Percentiles rank a stretch among this genome's conserved stretches.
phyloP scores from a whole-genome alignment of 2,888 invertebrate genomes.

The Coenonympha arcania region DNA sequence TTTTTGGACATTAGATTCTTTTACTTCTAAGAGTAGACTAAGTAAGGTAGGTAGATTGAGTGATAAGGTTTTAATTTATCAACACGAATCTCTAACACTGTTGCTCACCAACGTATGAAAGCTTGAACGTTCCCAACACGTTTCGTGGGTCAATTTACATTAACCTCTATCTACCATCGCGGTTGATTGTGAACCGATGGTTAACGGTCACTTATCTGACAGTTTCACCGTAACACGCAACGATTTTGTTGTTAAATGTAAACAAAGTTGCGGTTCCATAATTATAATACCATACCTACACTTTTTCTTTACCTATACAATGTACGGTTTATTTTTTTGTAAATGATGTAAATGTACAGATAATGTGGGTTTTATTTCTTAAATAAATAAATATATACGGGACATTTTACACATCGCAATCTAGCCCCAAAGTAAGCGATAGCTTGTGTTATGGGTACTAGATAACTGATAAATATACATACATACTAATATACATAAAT shows the following conservation, averaged over 20 bases:
- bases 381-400: too few relatives aligned
- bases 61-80: neutral
- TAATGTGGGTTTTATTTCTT: too few relatives aligned
- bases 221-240: constrained; percentile 52
- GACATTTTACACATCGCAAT: too few relatives aligned
- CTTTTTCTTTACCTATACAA: neutral
- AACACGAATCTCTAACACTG: neutral
- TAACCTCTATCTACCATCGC: constrained; percentile 54
- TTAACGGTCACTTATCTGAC: constrained; percentile 60
- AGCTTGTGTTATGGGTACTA: too few relatives aligned
- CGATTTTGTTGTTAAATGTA: constrained; percentile 18
- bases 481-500: too few relatives aligned
- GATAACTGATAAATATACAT: too few relatives aligned
- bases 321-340: too few relatives aligned
- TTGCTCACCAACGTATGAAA: constrained; percentile 8
- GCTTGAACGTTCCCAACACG: constrained; percentile 24
- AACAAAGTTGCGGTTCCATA: neutral
- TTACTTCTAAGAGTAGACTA: neutral
- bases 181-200: constrained; percentile 63
- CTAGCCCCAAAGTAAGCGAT: too few relatives aligned
- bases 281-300: neutral
- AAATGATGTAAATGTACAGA: too few relatives aligned
- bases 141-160: constrained; percentile 59
- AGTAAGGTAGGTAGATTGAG: neutral
- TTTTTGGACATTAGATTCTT: too few relatives aligned